phyloP scores from a whole-genome alignment of 2,797 vertebrate species.

The Rallus crepitans region DNA sequence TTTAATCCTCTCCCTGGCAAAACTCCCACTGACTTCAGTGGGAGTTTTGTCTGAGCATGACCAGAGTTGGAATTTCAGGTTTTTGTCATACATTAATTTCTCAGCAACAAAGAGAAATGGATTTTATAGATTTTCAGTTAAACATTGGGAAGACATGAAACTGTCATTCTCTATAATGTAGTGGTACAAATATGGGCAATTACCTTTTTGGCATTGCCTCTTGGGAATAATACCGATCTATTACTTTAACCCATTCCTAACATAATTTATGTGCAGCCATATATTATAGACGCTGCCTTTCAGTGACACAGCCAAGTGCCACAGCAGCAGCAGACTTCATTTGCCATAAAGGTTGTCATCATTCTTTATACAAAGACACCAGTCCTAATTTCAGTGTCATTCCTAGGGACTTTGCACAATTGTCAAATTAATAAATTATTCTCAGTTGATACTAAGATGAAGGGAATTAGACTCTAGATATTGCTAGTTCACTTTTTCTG shows the following conservation, averaged over 20 bases:
- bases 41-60: slow-evolving; percentile 49
- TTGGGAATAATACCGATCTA: slow-evolving; percentile 61
- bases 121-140: slow-evolving; percentile 78
- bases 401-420: background rate
- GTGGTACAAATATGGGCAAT: slow-evolving; percentile 72
- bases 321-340: slow-evolving; percentile 40
- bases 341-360: slow-evolving; percentile 61
- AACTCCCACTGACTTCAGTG: slow-evolving; percentile 16
- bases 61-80: background rate
- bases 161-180: slow-evolving; percentile 63
- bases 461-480: background rate
- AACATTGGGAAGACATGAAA: slow-evolving; percentile 73
- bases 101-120: slow-evolving; percentile 58
- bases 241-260: slow-evolving; percentile 75
- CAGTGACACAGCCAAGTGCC: slow-evolving; percentile 8
- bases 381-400: background rate
- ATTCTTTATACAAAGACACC: slow-evolving; percentile 14
- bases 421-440: background rate
- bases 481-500: background rate
- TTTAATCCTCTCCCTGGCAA: slow-evolving; percentile 46
- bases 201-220: slow-evolving; percentile 67
- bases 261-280: slow-evolving; percentile 46
- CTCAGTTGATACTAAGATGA: background rate
- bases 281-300: background rate
- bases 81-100: slow-evolving; percentile 68